phyloP scores from a whole-genome alignment of 2,888 invertebrate species.

The Portevinia maculata region DNA sequence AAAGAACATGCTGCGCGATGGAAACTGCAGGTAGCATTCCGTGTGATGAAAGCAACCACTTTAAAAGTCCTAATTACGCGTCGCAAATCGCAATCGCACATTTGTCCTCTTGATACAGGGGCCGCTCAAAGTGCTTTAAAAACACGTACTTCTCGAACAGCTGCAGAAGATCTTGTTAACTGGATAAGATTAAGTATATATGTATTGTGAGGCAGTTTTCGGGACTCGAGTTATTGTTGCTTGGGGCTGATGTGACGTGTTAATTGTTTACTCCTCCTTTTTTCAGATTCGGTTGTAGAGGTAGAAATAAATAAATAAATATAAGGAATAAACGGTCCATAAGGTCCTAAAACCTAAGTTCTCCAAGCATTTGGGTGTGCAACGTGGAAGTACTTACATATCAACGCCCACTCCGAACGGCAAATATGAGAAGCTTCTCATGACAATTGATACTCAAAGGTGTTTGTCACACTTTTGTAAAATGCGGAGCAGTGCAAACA shows the following conservation, averaged over 20 bases:
- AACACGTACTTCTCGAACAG: slow-evolving; percentile 58
- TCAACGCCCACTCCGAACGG: too few relatives aligned
- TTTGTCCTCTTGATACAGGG: slow-evolving; percentile 62
- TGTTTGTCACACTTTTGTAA: too few relatives aligned
- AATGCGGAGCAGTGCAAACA: too few relatives aligned
- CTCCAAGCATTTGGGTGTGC: too few relatives aligned
- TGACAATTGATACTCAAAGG: too few relatives aligned
- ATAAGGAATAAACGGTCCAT: too few relatives aligned
- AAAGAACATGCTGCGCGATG: slow-evolving; percentile 52
- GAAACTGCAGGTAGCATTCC: slow-evolving; percentile 70
- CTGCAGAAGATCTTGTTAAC: slow-evolving; percentile 51
- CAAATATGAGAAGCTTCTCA: too few relatives aligned
- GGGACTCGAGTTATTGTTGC: slow-evolving; percentile 19
- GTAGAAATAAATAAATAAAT: too few relatives aligned
- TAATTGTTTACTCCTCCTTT: slow-evolving; percentile 5
- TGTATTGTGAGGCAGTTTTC: slow-evolving; percentile 17
- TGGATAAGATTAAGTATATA: slow-evolving; percentile 66
- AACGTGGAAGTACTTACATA: too few relatives aligned
- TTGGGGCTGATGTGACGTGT: slow-evolving; percentile 31
- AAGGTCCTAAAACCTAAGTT: too few relatives aligned
- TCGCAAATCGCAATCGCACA: slow-evolving; percentile 74
- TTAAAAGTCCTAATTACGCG: slow-evolving; percentile 73
- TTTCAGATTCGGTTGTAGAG: too few relatives aligned
- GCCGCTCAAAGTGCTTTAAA: slow-evolving; percentile 48
- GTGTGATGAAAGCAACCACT: slow-evolving; percentile 71